Evolutionary conservation across 2,888 invertebrate genomes (phyloP), one percentile per base, ranked within the genome.

Genomic region (Xestia c-nigrum): DNA sequence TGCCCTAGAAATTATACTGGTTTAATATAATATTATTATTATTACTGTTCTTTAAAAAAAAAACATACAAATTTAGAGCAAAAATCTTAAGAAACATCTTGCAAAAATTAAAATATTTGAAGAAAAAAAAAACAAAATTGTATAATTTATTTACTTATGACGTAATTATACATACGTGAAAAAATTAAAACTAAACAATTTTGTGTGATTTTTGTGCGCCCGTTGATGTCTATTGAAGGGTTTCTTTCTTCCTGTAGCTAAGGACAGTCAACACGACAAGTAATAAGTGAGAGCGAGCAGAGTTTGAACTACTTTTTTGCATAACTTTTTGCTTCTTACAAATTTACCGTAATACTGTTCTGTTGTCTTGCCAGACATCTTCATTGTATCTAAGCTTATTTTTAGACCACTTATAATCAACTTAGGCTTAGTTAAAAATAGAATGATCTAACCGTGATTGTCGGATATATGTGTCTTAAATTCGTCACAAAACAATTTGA

Each of bases 161-260:
- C 47, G 9, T 43, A 40, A 21, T 3, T 31, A 52, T n/a, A 63
- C 0, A 19, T 31, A 9, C 1, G 3, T 5, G 10, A 52, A 50
- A 74, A 31, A 9, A 43, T 19, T 1, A 74, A 10, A 24, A 14
- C 0, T 0, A 31, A n/a, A 64, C 40, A 57, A 0, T 0, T 7
- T n/a, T 3, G 10, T 14, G 0, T 10, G 31, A 19, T n/a, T 59
- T 66, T 46, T 67, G 72, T 67, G 84, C 88, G 81, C 92, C 85
- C 94, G 93, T 94, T 94, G 94, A 94, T 91, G 94, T 94, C 94
- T 94, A 91, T 86, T 93, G 66, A 92, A 93, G 91, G 92, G 91
- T 86, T 87, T 85, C 65, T 6, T 78, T 76, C 77, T 84, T 84
- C 85, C 84, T 88, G 81, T 80, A 40, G 31, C 67, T 57, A 63